Evolutionary conservation across 2,888 invertebrate species (phyloP).

Genomic region (Troilus luridus): DNA sequence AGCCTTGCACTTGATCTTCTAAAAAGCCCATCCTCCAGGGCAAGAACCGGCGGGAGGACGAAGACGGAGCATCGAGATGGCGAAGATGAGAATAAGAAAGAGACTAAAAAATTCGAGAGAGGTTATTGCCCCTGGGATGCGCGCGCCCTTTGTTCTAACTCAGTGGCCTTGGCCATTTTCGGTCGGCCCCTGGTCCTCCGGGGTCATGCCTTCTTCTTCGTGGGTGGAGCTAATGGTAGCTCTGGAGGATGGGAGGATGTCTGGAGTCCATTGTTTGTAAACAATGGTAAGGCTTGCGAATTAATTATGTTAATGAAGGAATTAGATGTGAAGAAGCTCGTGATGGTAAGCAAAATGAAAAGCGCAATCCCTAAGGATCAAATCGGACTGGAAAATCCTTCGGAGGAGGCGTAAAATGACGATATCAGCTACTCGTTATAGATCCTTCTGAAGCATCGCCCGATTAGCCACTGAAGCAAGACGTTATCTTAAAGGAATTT

Average conservation of each 20-base stretch:
- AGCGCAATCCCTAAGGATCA: no score
- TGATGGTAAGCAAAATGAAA: no score
- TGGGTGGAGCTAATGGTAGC: conserved; percentile 4
- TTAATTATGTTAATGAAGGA: neutral
- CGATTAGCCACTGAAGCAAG: no score
- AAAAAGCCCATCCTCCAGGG: neutral
- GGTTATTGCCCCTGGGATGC: conserved; percentile 4
- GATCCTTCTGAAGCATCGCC: no score
- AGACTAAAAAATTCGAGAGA: conserved; percentile 30
- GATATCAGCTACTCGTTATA: no score
- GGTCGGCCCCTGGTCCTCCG: conserved; percentile 4
- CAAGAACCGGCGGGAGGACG: neutral
- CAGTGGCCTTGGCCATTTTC: conserved; percentile 47
- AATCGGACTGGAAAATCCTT: no score
- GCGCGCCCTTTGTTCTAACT: conserved; percentile 46
- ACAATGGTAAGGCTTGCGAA: neutral
- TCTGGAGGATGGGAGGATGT: neutral
- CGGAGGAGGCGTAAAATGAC: no score
- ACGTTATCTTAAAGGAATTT: no score
- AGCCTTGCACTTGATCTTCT: no score
- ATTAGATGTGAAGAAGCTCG: no score
- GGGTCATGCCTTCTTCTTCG: neutral
- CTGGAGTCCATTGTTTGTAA: neutral
- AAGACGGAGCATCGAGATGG: neutral
- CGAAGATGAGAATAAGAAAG: conserved; percentile 44